A percentile compares a stretch with the other conserved stretches of the same genome.
Conservation (phyloP, 92 coral and sea anemone genomes). For the Palythoa grandis region DNA sequence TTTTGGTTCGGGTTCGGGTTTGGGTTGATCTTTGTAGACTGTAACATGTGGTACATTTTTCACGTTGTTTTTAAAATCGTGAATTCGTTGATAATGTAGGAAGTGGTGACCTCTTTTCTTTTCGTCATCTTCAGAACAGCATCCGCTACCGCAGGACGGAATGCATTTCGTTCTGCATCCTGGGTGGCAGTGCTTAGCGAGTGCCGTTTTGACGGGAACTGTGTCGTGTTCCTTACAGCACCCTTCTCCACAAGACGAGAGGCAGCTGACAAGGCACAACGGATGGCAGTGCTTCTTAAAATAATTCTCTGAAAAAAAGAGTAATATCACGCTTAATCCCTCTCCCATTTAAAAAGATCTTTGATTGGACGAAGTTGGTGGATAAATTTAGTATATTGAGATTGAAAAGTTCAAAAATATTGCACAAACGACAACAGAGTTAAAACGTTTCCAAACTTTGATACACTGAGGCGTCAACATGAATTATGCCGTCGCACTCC, state of each 20-base stretch:
- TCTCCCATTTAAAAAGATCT: background rate
- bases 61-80: constrained; percentile 46
- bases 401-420: no score
- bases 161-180: constrained; percentile 67
- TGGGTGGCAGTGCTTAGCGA: constrained; percentile 87
- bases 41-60: constrained; percentile 12
- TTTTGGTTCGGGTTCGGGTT: background rate
- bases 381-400: no score
- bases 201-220: constrained; percentile 73
- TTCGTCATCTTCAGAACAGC: constrained; percentile 85
- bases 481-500: no score
- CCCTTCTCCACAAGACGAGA: constrained; percentile 86
- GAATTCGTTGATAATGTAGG: constrained; percentile 62
- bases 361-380: background rate
- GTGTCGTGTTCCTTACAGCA: constrained; percentile 91
- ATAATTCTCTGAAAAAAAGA: constrained; percentile 68
- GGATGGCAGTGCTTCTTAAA: constrained; percentile 89
- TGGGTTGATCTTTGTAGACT: constrained; percentile 58
- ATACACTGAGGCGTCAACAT: no score
- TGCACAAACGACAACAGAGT: no score
- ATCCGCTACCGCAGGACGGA: constrained; percentile 93
- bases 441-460: no score
- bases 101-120: constrained; percentile 70
- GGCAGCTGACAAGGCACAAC: constrained; percentile 74
- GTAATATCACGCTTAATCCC: background rate